Evolutionary conservation across 1,140 invertebrate genomes (phyloP).

Genomic region (Phymorhynchus buccinoides): DNA sequence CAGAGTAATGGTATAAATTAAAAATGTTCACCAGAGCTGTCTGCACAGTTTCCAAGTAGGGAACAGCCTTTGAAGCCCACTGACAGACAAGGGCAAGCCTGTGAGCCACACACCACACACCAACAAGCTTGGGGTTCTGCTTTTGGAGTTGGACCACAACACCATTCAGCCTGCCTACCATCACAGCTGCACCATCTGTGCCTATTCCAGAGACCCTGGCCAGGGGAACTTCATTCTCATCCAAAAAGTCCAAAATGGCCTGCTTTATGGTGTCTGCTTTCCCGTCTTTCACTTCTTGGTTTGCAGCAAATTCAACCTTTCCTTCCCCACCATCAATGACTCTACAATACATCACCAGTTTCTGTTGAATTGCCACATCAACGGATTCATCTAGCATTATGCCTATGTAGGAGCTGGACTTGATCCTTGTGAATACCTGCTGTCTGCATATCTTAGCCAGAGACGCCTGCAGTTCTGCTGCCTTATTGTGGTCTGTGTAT

Average conservation of each 20-base stretch:
- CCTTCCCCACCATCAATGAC: constrained; percentile 5
- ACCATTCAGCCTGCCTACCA: constrained; percentile 33
- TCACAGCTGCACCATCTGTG: constrained; percentile 31
- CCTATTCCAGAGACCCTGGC: constrained; percentile 31
- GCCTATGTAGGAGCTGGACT: constrained; percentile 1
- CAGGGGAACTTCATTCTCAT: neutral
- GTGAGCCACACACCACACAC: constrained; percentile 31
- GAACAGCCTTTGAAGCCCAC: constrained; percentile 34
- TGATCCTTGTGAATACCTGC: neutral
- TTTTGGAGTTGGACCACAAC: constrained; percentile 22
- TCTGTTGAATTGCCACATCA: constrained; percentile 31
- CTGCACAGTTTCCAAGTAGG: constrained; percentile 30
- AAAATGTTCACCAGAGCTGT: constrained; percentile 9
- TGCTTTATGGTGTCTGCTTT: constrained; percentile 34
- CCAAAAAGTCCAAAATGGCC: neutral
- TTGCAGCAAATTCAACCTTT: neutral
- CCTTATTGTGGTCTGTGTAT: neutral
- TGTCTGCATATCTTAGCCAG: neutral
- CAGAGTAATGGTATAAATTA: constrained; percentile 34
- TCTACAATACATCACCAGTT: constrained; percentile 30
- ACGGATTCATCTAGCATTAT: constrained; percentile 39
- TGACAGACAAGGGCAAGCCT: constrained; percentile 30
- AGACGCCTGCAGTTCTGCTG: neutral
- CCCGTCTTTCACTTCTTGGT: constrained; percentile 15
- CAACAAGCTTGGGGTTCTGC: constrained; percentile 9